Evolutionary conservation across 2,888 invertebrate species (phyloP), one percentile per base, ranked within the genome.

Genomic region (Stomorhina lunata): DNA sequence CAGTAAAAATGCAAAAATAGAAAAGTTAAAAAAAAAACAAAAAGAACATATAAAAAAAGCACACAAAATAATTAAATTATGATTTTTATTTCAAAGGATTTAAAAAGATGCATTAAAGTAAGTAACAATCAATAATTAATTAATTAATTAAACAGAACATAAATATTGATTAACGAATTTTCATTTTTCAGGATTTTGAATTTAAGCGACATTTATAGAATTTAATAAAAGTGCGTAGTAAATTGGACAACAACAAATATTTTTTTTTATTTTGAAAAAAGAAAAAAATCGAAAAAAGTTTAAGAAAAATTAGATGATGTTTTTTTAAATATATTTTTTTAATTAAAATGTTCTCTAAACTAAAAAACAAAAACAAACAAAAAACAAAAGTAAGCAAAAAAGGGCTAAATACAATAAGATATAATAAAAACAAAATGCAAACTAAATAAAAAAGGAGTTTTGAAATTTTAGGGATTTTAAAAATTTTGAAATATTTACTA

Each of bases 211-310:
- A 82, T 82, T 82, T 71, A 77, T 65, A 63, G 34, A 65, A 66
- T 73, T 73, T 68, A 78, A 78, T 61, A 59, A 73, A 79, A 79
- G 82, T 82, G 79, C 82, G 82, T 71, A 82, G 82, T 66, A 79
- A 80, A 82, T 82, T 82, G 82, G 79, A 82, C 82, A 82, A 82
- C 82, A 82, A 82, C 82, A 82, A 82, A 82, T 82, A 82, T 82
- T 63, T 43, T 73, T 68, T 43, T 78, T 59, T 81, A 61, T 75
- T 79, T 82, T 76, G 69, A 66, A 79, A 82, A 80, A 82, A 71
- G 45, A 76, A 79, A 82, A 82, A 79, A 82, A 71, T 71, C 71
- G 71, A 82, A 82, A 82, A 82, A 71, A 59, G 48, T 79, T 82
- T 66, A 71, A 77, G 72, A 75, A 79, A 82, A 79, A 79, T 79